Evolutionary conservation across 2,113 vertebrate genomes (phyloP).

Genomic region (Bos indicus): DNA sequence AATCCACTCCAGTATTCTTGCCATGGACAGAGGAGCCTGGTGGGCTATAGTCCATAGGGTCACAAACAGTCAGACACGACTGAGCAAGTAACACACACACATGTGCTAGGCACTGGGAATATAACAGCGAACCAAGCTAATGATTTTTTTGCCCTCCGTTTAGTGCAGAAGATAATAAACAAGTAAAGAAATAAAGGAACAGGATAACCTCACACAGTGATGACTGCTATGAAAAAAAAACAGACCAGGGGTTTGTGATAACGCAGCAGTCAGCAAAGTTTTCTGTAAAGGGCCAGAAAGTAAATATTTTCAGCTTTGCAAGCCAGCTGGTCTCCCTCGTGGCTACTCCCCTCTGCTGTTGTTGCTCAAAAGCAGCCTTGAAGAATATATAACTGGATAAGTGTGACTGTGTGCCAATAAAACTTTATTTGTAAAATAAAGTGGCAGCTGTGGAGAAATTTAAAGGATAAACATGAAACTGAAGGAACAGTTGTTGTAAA

Average conservation of each 20-base stretch:
- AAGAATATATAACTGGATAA: not conserved
- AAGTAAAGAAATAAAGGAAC: not conserved
- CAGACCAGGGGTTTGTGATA: too few relatives aligned
- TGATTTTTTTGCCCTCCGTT: not conserved
- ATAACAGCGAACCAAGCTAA: not conserved
- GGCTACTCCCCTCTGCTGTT: not conserved
- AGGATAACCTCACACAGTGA: not conserved
- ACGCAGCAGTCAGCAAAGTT: not conserved
- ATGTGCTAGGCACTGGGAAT: not conserved
- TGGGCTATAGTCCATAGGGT: not conserved
- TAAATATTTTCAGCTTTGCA: not conserved
- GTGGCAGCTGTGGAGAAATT: not conserved
- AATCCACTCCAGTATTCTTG: not conserved
- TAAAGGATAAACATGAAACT: not conserved
- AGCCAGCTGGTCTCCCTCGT: not conserved
- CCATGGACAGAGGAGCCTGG: not conserved
- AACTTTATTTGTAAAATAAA: constrained; percentile 16
- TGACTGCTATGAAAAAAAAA: not conserved
- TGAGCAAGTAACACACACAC: not conserved
- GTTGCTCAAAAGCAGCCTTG: not conserved
- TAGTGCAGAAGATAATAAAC: not conserved
- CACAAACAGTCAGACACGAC: not conserved
- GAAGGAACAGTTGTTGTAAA: not conserved
- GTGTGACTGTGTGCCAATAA: not conserved
- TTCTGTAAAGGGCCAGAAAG: not conserved